phyloP scores from a whole-genome alignment of 2,888 invertebrate genomes.

The Eupithecia abbreviata region DNA sequence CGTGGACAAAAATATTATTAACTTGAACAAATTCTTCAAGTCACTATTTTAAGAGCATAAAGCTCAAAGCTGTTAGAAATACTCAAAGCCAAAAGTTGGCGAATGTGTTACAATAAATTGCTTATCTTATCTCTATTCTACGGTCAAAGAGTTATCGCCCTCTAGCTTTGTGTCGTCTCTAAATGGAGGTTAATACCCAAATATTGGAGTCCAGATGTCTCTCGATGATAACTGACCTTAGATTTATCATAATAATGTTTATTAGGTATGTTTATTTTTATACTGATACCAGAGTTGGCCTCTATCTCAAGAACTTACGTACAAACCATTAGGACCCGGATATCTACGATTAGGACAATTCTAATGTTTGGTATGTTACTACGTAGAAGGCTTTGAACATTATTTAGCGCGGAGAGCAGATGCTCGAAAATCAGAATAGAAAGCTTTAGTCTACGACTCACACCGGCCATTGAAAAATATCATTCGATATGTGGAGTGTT shows the following conservation, averaged over 20 bases:
- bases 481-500: neutral
- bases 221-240: constrained; percentile 14
- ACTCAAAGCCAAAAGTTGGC: neutral
- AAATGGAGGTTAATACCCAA: constrained; percentile 14
- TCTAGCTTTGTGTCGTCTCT: constrained; percentile 3
- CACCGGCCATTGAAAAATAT: neutral
- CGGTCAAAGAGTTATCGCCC: constrained; percentile 25
- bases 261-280: neutral
- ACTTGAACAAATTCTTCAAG: neutral
- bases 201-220: constrained; percentile 8
- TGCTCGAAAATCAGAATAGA: neutral
- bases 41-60: neutral
- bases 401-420: neutral
- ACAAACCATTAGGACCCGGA: constrained; percentile 7
- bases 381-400: neutral
- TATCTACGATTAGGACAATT: neutral
- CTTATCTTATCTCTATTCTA: constrained; percentile 5
- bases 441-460: neutral
- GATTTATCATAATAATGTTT: constrained; percentile 1
- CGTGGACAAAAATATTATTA: constrained; percentile 10
- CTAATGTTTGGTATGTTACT: neutral
- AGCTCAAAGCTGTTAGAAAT: constrained; percentile 10
- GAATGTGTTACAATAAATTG: constrained; percentile 24
- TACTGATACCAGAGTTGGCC: neutral
- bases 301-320: neutral